Evolutionary conservation across 2,888 invertebrate genomes (phyloP).

Genomic region (Hofmannophila pseudospretella): DNA sequence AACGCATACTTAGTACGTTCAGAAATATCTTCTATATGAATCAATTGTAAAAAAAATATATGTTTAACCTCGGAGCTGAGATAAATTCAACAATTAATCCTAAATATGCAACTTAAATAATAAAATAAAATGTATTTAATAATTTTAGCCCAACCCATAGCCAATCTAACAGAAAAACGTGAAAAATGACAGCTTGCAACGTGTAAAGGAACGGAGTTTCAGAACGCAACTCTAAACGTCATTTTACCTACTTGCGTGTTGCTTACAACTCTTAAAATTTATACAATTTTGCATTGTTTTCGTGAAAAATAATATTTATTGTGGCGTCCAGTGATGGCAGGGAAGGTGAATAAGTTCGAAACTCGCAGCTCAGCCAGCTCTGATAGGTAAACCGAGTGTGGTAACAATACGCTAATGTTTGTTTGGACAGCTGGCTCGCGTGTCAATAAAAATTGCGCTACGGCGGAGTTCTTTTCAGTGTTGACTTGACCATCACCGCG

Average conservation of each 20-base stretch:
- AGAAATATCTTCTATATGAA: no score
- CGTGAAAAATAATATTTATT: constrained; percentile 23
- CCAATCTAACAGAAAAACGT: no score
- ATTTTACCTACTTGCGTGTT: constrained; percentile 42
- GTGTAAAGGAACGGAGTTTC: no score
- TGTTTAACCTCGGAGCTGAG: no score
- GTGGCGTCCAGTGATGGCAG: constrained; percentile 59
- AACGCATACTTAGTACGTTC: neutral
- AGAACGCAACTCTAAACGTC: constrained; percentile 30
- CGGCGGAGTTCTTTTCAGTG: constrained; percentile 43
- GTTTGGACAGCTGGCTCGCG: constrained; percentile 69
- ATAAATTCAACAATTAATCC: no score
- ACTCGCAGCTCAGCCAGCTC: constrained; percentile 94
- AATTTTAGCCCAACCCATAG: no score
- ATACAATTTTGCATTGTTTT: constrained; percentile 20
- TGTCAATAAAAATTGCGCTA: constrained; percentile 43
- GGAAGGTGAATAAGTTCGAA: constrained; percentile 82
- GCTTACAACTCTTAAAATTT: constrained; percentile 37
- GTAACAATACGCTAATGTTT: constrained; percentile 57
- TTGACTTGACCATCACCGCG: constrained; percentile 42
- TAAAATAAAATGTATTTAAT: no score
- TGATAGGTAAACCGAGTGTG: constrained; percentile 84
- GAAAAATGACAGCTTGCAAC: no score
- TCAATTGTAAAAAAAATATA: no score
- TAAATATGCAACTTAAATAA: no score